Base-by-base conservation (phyloP, 1,140 invertebrate species). In the Ladona fulva region DNA sequence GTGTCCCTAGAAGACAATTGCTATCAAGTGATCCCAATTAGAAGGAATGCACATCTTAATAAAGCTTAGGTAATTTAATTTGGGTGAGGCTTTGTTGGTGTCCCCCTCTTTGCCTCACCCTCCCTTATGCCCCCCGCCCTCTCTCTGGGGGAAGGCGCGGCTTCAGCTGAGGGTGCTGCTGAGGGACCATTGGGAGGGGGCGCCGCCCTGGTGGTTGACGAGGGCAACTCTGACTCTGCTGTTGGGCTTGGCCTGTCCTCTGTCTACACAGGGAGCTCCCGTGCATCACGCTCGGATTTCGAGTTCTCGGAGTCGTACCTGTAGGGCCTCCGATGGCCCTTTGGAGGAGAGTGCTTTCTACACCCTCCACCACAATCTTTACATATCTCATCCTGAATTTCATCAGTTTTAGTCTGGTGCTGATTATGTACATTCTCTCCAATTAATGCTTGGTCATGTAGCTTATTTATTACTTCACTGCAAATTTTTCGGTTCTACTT, bases 251-350 rank as follows among this genome's bases (percentile, higher is more conserved):
- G 90, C 79, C 87, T 90, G 82, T 90, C 90, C 74, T 66, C 52
- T 22, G 88, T 92, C 79, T 91, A 92, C 83, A 93, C 93, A 75
- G 89, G 92, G 80, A 93, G 92, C 76, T 93, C 92, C 52, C 87
- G 52, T 66, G 52, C 52, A 66, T 66, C 52, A 66, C 52, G 91
- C 82, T 94, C 93, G 74, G 93, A 95, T 85, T 89, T 93, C 83
- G 93, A 95, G 84, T 94, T 95, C 83, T 95, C 93, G 77, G 94
- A 95, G 84, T 95, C 93, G 81, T 95, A 95, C 84, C 87, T 95
- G 79, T 95, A 91, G 52, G 52, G 52, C 29, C 1, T 5, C 29
- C 8, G 29, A 66, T 6, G 52, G 52, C 52, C 52, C 3, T 66
- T 66, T 66, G 52, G 52, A 66, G 52, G n/a, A 22, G 16, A 66